Conservation (phyloP, 2,113 vertebrate species). For the Bungarus multicinctus region DNA sequence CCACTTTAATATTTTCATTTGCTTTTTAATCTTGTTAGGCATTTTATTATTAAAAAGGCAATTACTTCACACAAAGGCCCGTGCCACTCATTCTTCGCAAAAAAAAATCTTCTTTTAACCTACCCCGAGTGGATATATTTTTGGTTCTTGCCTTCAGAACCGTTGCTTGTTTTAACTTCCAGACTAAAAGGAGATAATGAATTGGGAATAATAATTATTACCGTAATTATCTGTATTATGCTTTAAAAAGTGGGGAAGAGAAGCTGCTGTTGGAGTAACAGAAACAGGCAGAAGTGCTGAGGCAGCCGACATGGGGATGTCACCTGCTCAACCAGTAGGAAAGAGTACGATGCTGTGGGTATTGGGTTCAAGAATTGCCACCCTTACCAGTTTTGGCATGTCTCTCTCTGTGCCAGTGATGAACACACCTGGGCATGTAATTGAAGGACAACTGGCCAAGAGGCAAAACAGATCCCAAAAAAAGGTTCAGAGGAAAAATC, state of each 20-base stretch:
- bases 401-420: neutral
- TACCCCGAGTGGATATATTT: neutral
- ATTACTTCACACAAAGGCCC: neutral
- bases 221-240: neutral
- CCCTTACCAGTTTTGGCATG: neutral
- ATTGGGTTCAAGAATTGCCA: neutral
- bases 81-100: neutral
- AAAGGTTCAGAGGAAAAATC: neutral
- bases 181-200: neutral
- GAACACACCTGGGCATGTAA: neutral
- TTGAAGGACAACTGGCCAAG: neutral
- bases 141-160: neutral
- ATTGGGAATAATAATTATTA: neutral
- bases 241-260: neutral
- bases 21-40: neutral
- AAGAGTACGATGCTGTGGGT: neutral
- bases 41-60: neutral
- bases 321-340: neutral
- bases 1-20: slow-evolving; percentile 12
- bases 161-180: neutral
- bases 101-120: neutral
- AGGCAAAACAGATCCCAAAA: neutral
- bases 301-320: neutral
- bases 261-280: neutral
- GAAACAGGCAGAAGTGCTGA: neutral